These are phyloP conservation scores for Plagodis dolabraria DNA, from an alignment of 2,888 invertebrate species.

Conservation along the genomic window DNA sequence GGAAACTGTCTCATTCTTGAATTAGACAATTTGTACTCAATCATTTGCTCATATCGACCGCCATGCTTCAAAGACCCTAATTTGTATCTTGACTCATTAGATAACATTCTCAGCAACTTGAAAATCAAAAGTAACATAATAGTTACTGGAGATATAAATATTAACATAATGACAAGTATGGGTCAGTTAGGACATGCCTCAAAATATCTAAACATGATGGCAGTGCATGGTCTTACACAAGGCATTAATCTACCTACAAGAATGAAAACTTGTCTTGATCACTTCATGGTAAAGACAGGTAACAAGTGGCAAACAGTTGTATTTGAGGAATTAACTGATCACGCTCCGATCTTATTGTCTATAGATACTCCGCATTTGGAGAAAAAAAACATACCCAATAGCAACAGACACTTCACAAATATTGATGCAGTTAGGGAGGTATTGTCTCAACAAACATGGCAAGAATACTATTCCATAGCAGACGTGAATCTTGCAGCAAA, in stretches of 20 bases:
- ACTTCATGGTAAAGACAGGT: neutral
- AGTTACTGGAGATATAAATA: neutral
- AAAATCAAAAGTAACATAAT: neutral
- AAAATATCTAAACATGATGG: conserved; percentile 1
- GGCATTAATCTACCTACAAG: conserved; percentile 1
- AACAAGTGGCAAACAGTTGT: conserved; percentile 2
- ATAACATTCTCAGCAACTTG: neutral
- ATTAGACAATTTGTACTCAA: neutral
- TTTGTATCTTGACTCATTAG: neutral
- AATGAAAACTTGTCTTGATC: neutral
- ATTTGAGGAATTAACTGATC: conserved; percentile 1
- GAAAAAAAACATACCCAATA: neutral
- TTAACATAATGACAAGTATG: neutral
- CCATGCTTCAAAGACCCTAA: conserved; percentile 1
- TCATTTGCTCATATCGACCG: conserved; percentile 1
- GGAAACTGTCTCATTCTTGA: conserved; percentile 2
- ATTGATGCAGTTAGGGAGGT: conserved; percentile 1
- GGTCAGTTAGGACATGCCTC: neutral
- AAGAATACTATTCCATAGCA: neutral
- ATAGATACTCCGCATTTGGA: neutral
- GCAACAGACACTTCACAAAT: neutral
- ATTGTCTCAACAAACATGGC: conserved; percentile 1
- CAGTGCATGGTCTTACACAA: neutral
- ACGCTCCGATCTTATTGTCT: neutral
- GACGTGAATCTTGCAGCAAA: neutral